Evolutionary conservation across 2,888 invertebrate species (phyloP), one percentile per base, ranked within the genome.

Genomic region (Dynastes hyllus): DNA sequence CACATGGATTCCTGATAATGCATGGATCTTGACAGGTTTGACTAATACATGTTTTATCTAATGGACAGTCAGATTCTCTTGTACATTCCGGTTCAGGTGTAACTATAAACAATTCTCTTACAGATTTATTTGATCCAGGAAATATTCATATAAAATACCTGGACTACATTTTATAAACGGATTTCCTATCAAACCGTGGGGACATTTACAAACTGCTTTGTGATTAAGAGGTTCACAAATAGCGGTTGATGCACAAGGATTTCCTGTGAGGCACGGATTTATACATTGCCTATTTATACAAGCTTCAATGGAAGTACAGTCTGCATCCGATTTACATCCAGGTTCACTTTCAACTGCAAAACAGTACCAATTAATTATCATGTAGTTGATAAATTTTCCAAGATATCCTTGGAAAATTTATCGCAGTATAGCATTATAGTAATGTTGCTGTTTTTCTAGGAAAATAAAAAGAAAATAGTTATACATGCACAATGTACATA

Each of bases 21-120:
- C 97, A 97, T 0, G 97, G 96, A 85, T 96, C 92, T 86, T 94
- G 93, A 86, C 97, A 97, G 65, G 93, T 92, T 82, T 92, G 92
- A 83, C 94, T 94, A 77, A 96, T 93, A 86, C 97, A 97, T 0
- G 96, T 95, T 85, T 94, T 93, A 45, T 94, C 93, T 2, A 92
- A 91, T 0, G 94, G 91, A 86, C 97, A 97, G 79, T 96, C 94
- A 0, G 92, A 90, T 86, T 97, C 95, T 13, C 91, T 90, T 13
- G 90, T 91, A 84, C 97, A 97, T 85, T 94, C 94, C 3, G 93
- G 91, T 78, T 91, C 89, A 45, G 90, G 90, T 78, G 89, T 86
- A 80, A 88, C 91, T 91, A 66, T 81, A 51, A 63, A 29, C 40
- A 76, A 70, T 76, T 32, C 11, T n/a, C 1, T 40, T 58, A 40